Evolutionary conservation across 2,113 vertebrate species (phyloP).

Genomic region (Ursus arctos): DNA sequence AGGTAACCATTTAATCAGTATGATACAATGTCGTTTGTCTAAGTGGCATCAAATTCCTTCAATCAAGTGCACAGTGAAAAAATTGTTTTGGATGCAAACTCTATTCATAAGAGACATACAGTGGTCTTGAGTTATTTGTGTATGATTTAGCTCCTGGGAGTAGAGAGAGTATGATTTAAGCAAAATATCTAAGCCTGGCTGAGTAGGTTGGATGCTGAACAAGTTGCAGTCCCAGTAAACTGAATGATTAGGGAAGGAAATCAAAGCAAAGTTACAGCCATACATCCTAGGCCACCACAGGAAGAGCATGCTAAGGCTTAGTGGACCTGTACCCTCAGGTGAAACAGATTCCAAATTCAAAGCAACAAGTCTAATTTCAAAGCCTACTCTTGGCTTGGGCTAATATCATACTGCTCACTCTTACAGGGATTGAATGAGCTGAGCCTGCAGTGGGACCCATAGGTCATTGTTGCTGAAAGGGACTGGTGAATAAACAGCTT

Average conservation of each 20-base stretch:
- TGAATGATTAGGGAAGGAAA: not conserved
- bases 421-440: not conserved
- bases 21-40: not conserved
- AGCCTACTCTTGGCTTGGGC: not conserved
- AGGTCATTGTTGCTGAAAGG: not conserved
- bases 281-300: not conserved
- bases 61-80: not conserved
- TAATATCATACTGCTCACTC: not conserved
- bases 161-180: not conserved
- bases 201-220: not conserved
- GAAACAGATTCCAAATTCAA: not conserved
- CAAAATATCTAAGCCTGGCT: not conserved
- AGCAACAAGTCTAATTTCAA: not conserved
- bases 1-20: not conserved
- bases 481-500: not conserved
- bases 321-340: too few species aligned
- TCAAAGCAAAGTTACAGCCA: not conserved
- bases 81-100: not conserved
- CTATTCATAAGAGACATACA: not conserved
- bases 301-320: not conserved
- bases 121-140: not conserved
- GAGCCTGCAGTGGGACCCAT: not conserved
- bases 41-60: not conserved
- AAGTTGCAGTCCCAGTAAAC: not conserved
- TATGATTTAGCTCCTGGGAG: not conserved